phyloP scores from a whole-genome alignment of 2,113 vertebrate species.

The Alethe diademata region DNA sequence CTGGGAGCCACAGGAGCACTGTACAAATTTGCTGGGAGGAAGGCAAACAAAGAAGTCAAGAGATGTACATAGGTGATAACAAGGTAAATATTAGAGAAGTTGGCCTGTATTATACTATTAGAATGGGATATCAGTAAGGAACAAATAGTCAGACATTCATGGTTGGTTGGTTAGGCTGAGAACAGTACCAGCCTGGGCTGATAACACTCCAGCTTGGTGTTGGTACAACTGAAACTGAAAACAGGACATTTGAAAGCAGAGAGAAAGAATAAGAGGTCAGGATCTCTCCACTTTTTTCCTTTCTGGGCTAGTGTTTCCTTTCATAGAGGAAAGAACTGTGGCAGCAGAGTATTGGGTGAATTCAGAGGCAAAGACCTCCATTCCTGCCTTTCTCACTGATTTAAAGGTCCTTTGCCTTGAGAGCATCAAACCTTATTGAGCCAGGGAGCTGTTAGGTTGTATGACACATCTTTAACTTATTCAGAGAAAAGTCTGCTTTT shows the following conservation, averaged over 20 bases:
- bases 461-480: not conserved
- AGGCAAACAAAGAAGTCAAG: slow-evolving; percentile 65
- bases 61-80: slow-evolving; percentile 62
- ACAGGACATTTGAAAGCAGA: not conserved
- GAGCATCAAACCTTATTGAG: not conserved
- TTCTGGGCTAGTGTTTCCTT: not conserved
- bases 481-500: not conserved
- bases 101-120: slow-evolving; percentile 34
- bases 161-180: not conserved
- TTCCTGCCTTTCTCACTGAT: not conserved
- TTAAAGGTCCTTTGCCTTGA: not conserved
- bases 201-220: slow-evolving; percentile 21
- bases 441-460: not conserved
- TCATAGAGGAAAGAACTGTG: not conserved
- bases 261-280: not conserved
- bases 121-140: slow-evolving; percentile 26
- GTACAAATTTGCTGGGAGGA: slow-evolving; percentile 56
- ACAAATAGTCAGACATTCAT: slow-evolving; percentile 20
- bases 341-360: rapidly evolving
- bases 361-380: not conserved
- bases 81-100: slow-evolving; percentile 56
- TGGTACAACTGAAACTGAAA: not conserved
- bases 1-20: not conserved
- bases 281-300: not conserved
- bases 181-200: slow-evolving; percentile 16